Base-by-base conservation (phyloP, 2,797 vertebrate species). In the Aphelocoma californica region DNA sequence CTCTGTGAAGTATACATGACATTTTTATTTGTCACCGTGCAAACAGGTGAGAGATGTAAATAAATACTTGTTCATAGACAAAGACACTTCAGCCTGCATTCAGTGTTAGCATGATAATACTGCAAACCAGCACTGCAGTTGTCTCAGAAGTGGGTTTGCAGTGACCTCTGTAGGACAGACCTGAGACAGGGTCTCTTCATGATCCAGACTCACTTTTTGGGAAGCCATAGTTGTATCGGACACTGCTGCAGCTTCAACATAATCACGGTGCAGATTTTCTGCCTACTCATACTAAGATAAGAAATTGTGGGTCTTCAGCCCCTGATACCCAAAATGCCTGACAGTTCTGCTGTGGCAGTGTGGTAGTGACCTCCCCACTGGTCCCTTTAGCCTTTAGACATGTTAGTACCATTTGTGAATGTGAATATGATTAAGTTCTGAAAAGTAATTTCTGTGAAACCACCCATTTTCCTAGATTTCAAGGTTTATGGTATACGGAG, bases 81-180 rank as follows among this genome's bases (percentile, higher is more conserved):
- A 80, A 81, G 31, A 73, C 25, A 48, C 32, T 92, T 85, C 64
- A 62, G 45, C 32, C 23, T 54, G 53, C 32, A 11, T 57, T 89
- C 47, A 13, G 19, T 28, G 24, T 50, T 44, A 23, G 4, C 3
- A 4, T 14, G 17, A 7, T 3, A 42, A 34, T 38, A 34, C 14
- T 2, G 5, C 2, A 2, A 50, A 69, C 28, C 36, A 32, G 40
- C 28, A 4, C 3, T 21, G 50, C 50, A 19, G 38, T 48, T 80
- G 48, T 57, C 53, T 94, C 86, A 93, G 40, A 89, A 87, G 51
- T 57, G 58, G 56, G 58, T 96, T 91, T 94, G 74, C 88, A 96
- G 92, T 94, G 97, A 97, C 97, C 95, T 94, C 97, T 97, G 86
- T 86, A 94, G 97, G 95, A 90, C 61, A 69, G 61, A 92, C 7